A percentile compares a stretch with the other conserved stretches of the same genome.
These are phyloP conservation scores for Aphelocoma coerulescens DNA, from an alignment of 2,113 vertebrate species.

Conservation along the genomic window DNA sequence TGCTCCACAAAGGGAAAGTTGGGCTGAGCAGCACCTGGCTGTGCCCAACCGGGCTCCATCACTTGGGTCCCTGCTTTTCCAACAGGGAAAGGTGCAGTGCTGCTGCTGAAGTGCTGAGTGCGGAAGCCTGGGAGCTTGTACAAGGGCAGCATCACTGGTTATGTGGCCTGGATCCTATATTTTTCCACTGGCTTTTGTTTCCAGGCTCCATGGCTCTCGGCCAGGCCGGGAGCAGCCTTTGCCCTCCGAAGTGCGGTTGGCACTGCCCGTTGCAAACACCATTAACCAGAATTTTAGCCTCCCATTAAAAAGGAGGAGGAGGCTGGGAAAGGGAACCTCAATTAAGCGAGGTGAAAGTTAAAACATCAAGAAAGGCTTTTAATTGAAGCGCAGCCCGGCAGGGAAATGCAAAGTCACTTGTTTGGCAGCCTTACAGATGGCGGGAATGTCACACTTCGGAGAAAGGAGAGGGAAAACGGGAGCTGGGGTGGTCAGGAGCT, in stretches of 20 bases:
- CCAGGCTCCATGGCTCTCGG: not conserved
- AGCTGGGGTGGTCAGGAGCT: not conserved
- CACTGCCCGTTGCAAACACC: not conserved
- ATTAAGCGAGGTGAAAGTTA: slow-evolving; percentile 40
- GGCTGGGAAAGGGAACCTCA: not conserved
- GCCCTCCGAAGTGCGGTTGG: not conserved
- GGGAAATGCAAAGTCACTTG: not conserved
- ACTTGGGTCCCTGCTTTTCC: not conserved
- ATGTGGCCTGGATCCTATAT: not conserved
- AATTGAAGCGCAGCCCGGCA: slow-evolving; percentile 38
- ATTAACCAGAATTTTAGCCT: not conserved
- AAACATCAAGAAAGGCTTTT: slow-evolving; percentile 26
- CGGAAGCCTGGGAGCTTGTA: not conserved
- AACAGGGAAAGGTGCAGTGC: not conserved
- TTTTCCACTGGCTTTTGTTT: not conserved
- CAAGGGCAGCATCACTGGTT: not conserved
- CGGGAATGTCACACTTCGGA: slow-evolving; percentile 3
- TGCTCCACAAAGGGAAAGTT: not conserved
- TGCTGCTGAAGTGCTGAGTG: not conserved
- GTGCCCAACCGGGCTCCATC: not conserved
- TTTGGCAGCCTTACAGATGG: not conserved
- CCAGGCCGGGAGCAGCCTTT: not conserved
- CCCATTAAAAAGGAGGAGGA: not conserved
- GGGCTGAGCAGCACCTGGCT: not conserved
- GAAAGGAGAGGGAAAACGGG: not conserved